Conservation (phyloP, 2,797 vertebrate genomes). For the Liasis olivaceus region DNA sequence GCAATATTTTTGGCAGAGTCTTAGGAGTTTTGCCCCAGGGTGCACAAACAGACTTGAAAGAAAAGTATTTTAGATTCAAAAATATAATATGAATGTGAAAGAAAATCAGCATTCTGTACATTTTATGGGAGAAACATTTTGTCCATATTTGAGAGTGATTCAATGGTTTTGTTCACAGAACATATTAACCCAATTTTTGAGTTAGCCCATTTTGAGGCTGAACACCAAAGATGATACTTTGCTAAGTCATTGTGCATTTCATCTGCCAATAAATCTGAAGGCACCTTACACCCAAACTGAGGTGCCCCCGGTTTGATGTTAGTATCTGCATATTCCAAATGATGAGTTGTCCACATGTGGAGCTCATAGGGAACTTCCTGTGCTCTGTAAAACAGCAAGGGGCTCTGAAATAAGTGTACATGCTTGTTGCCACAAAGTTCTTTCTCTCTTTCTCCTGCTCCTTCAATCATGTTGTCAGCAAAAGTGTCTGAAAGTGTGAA, state of each 20-base stretch:
- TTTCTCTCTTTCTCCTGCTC: not conserved
- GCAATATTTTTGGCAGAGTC: constrained; percentile 18
- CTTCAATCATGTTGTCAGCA: not conserved
- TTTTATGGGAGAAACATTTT: not conserved
- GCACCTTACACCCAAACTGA: not conserved
- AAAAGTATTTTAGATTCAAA: not conserved
- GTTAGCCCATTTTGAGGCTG: not conserved
- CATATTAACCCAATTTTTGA: not conserved
- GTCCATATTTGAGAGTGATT: not conserved
- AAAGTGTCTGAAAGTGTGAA: not conserved
- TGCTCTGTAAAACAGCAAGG: not conserved
- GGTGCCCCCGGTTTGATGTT: not conserved
- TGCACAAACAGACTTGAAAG: not conserved
- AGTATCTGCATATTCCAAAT: not conserved
- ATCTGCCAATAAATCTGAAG: not conserved
- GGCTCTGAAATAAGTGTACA: not conserved
- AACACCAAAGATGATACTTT: not conserved
- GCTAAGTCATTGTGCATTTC: not conserved
- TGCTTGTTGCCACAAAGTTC: not conserved
- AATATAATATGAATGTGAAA: not conserved
- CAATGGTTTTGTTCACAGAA: not conserved
- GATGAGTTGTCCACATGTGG: not conserved
- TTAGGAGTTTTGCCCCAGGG: not conserved
- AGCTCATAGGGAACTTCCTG: not conserved
- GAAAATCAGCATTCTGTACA: not conserved